Evolutionary conservation across 2,113 vertebrate species (phyloP).

Genomic region (Notiomystis cincta): DNA sequence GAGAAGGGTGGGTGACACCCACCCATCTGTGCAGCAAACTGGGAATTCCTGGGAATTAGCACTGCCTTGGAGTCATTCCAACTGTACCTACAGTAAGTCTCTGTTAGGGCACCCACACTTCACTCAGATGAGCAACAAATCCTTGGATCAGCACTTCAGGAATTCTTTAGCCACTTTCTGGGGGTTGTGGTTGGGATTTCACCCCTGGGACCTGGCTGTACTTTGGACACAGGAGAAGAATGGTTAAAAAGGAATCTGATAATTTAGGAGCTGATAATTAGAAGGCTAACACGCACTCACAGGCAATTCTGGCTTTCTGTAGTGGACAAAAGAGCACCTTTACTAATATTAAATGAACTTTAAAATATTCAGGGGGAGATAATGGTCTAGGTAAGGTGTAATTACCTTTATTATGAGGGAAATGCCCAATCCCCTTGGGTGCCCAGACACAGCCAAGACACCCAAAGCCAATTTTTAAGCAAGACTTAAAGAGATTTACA

Average conservation of each 20-base stretch:
- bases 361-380: background rate
- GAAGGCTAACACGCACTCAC: background rate
- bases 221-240: background rate
- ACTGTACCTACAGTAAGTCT: fast-evolving
- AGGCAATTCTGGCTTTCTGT: background rate
- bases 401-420: background rate
- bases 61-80: background rate
- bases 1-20: background rate
- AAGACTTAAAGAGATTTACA: background rate
- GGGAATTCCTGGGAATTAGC: background rate
- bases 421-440: background rate
- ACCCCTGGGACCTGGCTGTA: background rate
- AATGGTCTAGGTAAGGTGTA: background rate
- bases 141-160: background rate
- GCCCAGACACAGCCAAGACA: background rate
- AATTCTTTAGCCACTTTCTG: background rate
- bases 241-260: background rate
- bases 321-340: background rate
- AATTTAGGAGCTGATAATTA: background rate
- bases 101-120: background rate
- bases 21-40: background rate
- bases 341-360: background rate
- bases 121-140: background rate
- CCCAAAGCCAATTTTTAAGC: background rate
- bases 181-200: background rate